phyloP scores from a whole-genome alignment of 2,888 invertebrate species.

The Lutraria lutraria region DNA sequence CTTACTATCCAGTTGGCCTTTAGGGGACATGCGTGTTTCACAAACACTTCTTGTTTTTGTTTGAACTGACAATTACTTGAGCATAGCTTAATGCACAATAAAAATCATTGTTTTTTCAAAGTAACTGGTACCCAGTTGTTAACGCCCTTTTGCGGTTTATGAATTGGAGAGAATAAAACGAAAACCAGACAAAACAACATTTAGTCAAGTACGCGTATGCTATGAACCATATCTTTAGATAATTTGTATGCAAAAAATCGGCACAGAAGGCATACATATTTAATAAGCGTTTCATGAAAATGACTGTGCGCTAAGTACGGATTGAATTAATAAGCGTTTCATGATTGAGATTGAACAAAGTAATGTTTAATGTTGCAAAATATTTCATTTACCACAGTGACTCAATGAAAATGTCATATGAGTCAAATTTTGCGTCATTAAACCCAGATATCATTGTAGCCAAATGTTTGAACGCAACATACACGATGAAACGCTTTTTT shows the following conservation, averaged over 20 bases:
- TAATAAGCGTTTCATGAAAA: not conserved
- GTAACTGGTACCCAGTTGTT: too few relatives aligned
- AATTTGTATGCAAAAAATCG: slow-evolving; percentile 7
- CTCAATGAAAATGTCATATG: not conserved
- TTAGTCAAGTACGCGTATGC: not conserved
- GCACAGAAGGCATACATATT: not conserved
- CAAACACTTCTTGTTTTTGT: too few relatives aligned
- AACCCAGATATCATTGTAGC: not conserved
- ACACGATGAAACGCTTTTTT: not conserved
- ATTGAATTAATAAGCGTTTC: not conserved
- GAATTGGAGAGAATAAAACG: too few relatives aligned
- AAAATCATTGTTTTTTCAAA: too few relatives aligned
- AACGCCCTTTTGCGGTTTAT: too few relatives aligned
- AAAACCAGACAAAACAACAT: too few relatives aligned
- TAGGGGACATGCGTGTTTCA: too few relatives aligned
- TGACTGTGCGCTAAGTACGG: not conserved
- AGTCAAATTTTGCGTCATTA: not conserved
- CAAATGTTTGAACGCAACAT: not conserved
- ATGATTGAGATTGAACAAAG: too few relatives aligned
- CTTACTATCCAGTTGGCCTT: too few relatives aligned
- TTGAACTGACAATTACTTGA: too few relatives aligned
- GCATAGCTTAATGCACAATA: too few relatives aligned
- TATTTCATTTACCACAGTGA: not conserved
- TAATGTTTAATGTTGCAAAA: not conserved
- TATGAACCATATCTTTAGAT: not conserved